phyloP scores from a whole-genome alignment of 2,113 vertebrate genomes.

The Protomyctophum bolini region DNA sequence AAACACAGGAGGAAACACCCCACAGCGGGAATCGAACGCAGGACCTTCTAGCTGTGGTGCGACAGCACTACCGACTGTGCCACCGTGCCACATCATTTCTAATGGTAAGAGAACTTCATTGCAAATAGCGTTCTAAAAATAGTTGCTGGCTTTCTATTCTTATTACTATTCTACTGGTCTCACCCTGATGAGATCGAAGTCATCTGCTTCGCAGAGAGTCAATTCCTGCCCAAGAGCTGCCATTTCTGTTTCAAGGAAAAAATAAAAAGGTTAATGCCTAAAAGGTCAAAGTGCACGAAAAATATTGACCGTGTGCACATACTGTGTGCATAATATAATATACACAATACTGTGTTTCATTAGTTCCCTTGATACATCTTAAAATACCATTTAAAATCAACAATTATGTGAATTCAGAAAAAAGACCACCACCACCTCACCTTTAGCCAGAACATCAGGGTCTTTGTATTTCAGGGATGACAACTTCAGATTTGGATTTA shows the following conservation, averaged over 20 bases:
- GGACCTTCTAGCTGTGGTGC: too few species aligned
- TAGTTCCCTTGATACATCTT: neutral
- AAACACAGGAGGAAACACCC: too few species aligned
- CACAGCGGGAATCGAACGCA: too few species aligned
- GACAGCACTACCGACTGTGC: neutral
- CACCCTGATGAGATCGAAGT: constrained; percentile 84
- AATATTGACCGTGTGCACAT: neutral
- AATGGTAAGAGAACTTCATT: too few species aligned
- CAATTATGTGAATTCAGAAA: neutral
- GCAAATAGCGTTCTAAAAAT: too few species aligned
- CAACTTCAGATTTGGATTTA: constrained; percentile 66
- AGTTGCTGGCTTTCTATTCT: neutral
- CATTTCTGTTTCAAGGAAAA: constrained; percentile 74
- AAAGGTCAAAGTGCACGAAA: neutral
- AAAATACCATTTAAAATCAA: neutral
- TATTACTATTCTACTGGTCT: neutral
- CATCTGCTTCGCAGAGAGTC: constrained; percentile 78
- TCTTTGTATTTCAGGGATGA: constrained; percentile 52
- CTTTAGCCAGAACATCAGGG: constrained; percentile 70
- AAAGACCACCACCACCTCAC: constrained; percentile 57
- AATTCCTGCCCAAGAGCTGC: constrained; percentile 80
- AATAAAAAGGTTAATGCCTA: constrained; percentile 1
- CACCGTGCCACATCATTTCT: too few species aligned
- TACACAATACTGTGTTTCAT: neutral
- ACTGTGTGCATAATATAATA: neutral